Base-by-base conservation (phyloP, 1,140 invertebrate genomes). In the Drosophila punjabiensis region DNA sequence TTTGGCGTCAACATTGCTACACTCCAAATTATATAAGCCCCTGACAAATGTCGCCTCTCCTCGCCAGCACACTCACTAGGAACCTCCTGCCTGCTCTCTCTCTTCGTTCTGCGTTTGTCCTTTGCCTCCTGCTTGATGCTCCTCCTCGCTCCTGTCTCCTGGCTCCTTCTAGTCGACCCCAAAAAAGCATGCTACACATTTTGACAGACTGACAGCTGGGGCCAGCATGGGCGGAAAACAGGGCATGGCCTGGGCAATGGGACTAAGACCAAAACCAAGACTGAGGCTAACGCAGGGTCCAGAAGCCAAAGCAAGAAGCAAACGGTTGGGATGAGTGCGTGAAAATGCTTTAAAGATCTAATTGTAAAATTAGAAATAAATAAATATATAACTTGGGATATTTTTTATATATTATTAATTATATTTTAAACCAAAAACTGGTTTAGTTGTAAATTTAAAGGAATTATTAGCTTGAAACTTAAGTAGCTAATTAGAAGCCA, bases 191-290 rank as follows among this genome's bases (percentile, higher is more conserved):
- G 70, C 70, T 74, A 74, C 56, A 74, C 55, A 53, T 74, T 74
- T 74, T 74, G 70, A 74, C 69, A 74, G 69, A 74, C 68, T 74
- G 68, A 74, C 70, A 74, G 68, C 67, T 74, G 68, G 60, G 70
- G 68, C 70, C 70, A 50, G 37, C 37, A 50, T 47, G 63, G 63
- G 39, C 18, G 18, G 47, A 37, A n/a, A 58, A 16, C 53, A 4
- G n/a, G 14, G 41, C 33, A 37, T 16, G 33, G 53, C 33, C 10
- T 11, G 35, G 37, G 24, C 55, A 24, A 11, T n/a, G 18, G 43
- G 10, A 20, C n/a, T 5, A 28, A 35, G 28, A 11, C 53, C 33
- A 18, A 33, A n/a, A 53, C 50, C 30, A 58, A 28, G 55, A 39
- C 55, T n/a, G 39, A 64, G 32, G 13, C 55, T 18, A 56, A 24